Percentiles rank a stretch among this genome's conserved stretches.
These are phyloP conservation scores for Poeciliopsis prolifica DNA, from an alignment of 2,113 vertebrate genomes.

Conservation along the genomic window DNA sequence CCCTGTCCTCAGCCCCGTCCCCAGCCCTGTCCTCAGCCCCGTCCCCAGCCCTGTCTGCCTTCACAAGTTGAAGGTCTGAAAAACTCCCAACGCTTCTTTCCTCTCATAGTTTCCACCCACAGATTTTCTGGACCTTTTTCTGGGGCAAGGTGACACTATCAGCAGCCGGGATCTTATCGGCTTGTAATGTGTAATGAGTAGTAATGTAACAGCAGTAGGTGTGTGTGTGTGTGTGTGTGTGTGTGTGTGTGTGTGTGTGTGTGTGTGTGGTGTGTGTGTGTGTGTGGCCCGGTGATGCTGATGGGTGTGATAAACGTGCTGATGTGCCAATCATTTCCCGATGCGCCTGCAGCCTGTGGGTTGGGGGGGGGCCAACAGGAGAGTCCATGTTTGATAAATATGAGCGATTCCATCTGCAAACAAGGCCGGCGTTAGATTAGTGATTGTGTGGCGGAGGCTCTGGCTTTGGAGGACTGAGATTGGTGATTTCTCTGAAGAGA, in stretches of 20 bases:
- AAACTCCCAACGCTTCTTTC: constrained; percentile 39
- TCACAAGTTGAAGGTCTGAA: constrained; percentile 53
- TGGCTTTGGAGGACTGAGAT: constrained; percentile 52
- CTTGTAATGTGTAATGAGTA: constrained; percentile 75
- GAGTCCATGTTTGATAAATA: constrained; percentile 59
- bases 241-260: constrained; percentile 49
- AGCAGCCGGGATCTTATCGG: constrained; percentile 69
- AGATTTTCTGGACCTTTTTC: constrained; percentile 59
- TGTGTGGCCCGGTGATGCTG: constrained; percentile 45
- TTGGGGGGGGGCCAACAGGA: constrained; percentile 4
- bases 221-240: constrained; percentile 42
- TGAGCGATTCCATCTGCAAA: constrained; percentile 68
- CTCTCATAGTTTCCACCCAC: constrained; percentile 52
- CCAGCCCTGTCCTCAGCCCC: too few species aligned
- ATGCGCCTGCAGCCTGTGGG: constrained; percentile 27
- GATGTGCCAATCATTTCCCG: constrained; percentile 72
- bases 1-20: too few species aligned
- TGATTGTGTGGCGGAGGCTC: constrained; percentile 58
- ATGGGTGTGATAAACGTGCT: constrained; percentile 63
- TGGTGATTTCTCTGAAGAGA: constrained; percentile 42
- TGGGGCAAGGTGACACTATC: constrained; percentile 73
- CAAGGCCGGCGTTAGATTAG: constrained; percentile 59
- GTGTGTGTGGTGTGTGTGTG: constrained; percentile 28
- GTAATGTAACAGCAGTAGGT: constrained; percentile 66
- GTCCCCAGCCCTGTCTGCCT: too few species aligned